A percentile compares a stretch with the other conserved stretches of the same genome.
phyloP scores from a whole-genome alignment of 23 tunicate species.

The Diplosoma virens region DNA sequence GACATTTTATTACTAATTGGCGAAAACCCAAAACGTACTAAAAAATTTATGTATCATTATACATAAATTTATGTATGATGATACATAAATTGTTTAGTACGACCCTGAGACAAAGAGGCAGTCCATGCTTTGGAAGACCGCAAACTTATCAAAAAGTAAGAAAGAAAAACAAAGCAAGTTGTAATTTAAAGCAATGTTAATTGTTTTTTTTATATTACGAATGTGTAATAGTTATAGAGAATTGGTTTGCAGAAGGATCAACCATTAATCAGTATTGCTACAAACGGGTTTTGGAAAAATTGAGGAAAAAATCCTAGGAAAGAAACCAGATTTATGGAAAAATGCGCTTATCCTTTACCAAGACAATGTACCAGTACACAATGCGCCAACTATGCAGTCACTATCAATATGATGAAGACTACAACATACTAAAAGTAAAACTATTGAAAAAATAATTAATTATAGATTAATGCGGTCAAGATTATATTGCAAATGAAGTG shows the following conservation, averaged over 20 bases:
- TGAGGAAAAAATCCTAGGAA: too few relatives aligned
- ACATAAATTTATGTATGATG: conserved; percentile 8
- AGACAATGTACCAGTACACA: conserved; percentile 17
- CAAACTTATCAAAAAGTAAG: neutral
- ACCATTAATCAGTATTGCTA: neutral
- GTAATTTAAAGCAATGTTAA: neutral
- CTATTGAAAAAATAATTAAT: too few relatives aligned
- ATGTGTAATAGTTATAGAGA: conserved; percentile 1
- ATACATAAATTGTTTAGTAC: neutral
- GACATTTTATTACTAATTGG: too few relatives aligned
- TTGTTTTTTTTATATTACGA: neutral
- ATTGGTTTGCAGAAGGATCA: conserved; percentile 7
- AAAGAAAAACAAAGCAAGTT: neutral
- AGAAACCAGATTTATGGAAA: neutral
- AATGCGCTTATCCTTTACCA: conserved; percentile 1
- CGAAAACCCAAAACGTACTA: too few relatives aligned
- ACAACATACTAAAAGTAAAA: too few relatives aligned
- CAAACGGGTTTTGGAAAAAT: too few relatives aligned
- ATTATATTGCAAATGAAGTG: too few relatives aligned
- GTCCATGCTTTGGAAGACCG: conserved; percentile 9
- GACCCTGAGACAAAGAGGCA: conserved; percentile 13
- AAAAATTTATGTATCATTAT: neutral
- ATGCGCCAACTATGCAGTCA: too few relatives aligned
- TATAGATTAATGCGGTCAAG: too few relatives aligned
- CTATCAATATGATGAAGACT: too few relatives aligned